Evolutionary conservation across 2,888 invertebrate species (phyloP).

Genomic region (Atherix ibis): DNA sequence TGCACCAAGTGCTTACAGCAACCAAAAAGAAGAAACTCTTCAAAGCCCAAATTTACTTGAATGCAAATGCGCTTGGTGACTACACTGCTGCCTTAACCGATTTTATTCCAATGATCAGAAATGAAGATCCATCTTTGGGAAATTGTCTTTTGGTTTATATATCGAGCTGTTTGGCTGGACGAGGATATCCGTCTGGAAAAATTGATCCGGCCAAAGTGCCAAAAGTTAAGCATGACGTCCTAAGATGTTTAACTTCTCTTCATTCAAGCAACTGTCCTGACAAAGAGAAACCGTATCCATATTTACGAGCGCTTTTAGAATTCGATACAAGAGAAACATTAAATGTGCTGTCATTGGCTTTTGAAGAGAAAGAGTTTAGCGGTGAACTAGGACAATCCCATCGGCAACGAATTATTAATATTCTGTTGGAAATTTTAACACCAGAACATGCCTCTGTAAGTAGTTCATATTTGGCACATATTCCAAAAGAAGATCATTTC

Average conservation of each 20-base stretch:
- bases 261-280: constrained; percentile 46
- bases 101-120: constrained; percentile 38
- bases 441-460: constrained; percentile 49
- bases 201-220: constrained; percentile 45
- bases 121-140: constrained; percentile 44
- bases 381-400: constrained; percentile 54
- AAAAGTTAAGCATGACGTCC: constrained; percentile 56
- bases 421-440: constrained; percentile 58
- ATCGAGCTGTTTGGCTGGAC: constrained; percentile 73
- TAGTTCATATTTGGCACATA: too few relatives aligned
- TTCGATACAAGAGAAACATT: constrained; percentile 76
- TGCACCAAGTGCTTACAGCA: constrained; percentile 45
- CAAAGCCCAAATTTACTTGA: constrained; percentile 45
- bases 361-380: constrained; percentile 64
- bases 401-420: constrained; percentile 61
- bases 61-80: constrained; percentile 60
- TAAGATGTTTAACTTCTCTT: constrained; percentile 49
- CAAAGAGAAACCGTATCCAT: constrained; percentile 51
- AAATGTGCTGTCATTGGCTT: constrained; percentile 70
- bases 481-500: too few relatives aligned
- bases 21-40: constrained; percentile 27
- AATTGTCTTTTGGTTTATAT: constrained; percentile 74
- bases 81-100: constrained; percentile 59
- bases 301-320: constrained; percentile 53
- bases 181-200: constrained; percentile 64